These are phyloP conservation scores for Sacculina carcini DNA, from an alignment of 2,888 invertebrate genomes.

Conservation along the genomic window DNA sequence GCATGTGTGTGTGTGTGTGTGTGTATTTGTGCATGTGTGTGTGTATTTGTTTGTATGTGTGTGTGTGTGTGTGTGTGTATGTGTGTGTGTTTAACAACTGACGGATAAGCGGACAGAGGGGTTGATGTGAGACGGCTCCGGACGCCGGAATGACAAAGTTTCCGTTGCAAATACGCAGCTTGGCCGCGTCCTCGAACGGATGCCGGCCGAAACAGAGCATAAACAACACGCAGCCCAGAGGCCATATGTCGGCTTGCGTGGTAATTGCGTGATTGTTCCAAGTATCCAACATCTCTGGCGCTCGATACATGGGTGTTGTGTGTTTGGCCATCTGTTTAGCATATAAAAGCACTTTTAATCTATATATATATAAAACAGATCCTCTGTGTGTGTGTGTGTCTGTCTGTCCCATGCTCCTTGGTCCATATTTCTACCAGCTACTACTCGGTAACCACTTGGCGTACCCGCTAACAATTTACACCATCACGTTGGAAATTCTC, in stretches of 20 bases:
- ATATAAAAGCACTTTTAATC: too few relatives aligned
- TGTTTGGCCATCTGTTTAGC: slow-evolving; percentile 28
- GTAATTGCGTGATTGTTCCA: slow-evolving; percentile 89
- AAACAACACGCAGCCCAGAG: slow-evolving; percentile 81
- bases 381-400: too few relatives aligned
- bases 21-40: not conserved
- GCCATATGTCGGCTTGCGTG: slow-evolving; percentile 79
- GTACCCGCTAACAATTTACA: too few relatives aligned
- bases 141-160: slow-evolving; percentile 71
- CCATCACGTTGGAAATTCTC: too few relatives aligned
- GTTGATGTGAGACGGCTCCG: slow-evolving; percentile 49
- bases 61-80: too few relatives aligned
- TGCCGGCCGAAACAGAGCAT: slow-evolving; percentile 75
- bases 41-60: too few relatives aligned
- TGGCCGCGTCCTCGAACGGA: slow-evolving; percentile 84
- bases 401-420: too few relatives aligned
- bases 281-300: slow-evolving; percentile 93
- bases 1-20: not conserved
- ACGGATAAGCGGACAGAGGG: slow-evolving; percentile 74
- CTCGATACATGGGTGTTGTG: slow-evolving; percentile 55
- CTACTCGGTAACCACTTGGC: too few relatives aligned
- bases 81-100: slow-evolving; percentile 20
- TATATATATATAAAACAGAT: too few relatives aligned
- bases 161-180: slow-evolving; percentile 82
- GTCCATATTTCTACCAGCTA: too few relatives aligned